phyloP scores from a whole-genome alignment of 2,888 invertebrate species.

The Halictus quadricinctus region DNA sequence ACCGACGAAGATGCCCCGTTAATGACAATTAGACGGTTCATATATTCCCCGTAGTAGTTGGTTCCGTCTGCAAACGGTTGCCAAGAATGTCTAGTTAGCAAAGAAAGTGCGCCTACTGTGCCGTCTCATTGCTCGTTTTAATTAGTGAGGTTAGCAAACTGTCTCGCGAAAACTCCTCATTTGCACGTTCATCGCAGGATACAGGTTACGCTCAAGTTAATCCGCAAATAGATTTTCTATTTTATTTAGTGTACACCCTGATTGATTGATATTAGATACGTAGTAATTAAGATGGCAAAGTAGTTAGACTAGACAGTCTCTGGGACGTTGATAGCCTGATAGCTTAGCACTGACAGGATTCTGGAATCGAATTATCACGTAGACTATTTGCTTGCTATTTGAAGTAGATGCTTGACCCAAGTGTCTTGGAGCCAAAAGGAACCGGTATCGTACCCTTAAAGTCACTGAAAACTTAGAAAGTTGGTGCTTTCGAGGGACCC shows the following conservation, averaged over 20 bases:
- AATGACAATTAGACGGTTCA: conserved; percentile 46
- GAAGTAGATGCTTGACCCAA: too few species aligned
- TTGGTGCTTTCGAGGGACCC: too few species aligned
- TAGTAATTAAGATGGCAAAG: background rate
- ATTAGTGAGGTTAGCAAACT: background rate
- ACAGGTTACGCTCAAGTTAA: background rate
- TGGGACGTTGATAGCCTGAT: background rate
- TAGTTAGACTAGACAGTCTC: background rate
- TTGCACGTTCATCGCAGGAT: background rate
- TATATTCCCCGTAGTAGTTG: conserved; percentile 13
- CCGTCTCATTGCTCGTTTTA: background rate
- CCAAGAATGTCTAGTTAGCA: conserved; percentile 16
- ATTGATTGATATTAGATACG: background rate
- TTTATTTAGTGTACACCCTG: background rate
- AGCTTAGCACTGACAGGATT: too few species aligned
- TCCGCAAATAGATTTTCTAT: background rate
- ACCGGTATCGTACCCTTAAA: too few species aligned
- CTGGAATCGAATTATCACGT: too few species aligned
- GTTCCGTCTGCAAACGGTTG: background rate
- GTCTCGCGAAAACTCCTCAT: background rate
- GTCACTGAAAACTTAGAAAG: too few species aligned
- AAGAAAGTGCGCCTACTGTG: background rate
- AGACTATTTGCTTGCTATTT: too few species aligned
- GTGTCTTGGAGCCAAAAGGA: too few species aligned
- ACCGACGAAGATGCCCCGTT: conserved; percentile 35